Conservation (phyloP, 2,888 invertebrate species). For the Mactromeris polynyma region DNA sequence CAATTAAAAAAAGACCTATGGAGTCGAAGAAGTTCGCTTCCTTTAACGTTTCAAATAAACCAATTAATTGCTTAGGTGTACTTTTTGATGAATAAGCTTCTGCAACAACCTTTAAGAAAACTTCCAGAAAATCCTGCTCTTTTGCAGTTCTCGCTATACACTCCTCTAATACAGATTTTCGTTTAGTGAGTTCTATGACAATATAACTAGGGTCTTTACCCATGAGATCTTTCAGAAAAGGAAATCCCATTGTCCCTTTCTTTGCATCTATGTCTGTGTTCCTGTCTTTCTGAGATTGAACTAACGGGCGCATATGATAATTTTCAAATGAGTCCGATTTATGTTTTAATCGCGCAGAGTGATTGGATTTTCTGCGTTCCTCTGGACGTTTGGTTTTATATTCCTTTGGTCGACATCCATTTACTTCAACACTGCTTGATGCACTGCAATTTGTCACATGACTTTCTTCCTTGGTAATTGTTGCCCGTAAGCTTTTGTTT, state of each 20-base stretch:
- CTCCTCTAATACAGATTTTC: no score
- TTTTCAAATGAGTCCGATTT: no score
- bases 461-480: no score
- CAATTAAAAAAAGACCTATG: no score
- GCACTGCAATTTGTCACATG: background rate
- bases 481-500: no score
- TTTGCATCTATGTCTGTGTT: background rate
- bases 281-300: background rate
- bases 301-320: background rate
- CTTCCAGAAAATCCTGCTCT: no score
- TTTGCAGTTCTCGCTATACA: no score
- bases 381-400: background rate
- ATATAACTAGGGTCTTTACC: no score
- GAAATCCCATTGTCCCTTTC: background rate
- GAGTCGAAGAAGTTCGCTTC: constrained; percentile 10
- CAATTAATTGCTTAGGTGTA: background rate
- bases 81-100: background rate
- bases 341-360: no score
- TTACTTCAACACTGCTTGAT: no score
- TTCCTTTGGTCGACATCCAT: background rate
- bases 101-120: constrained; percentile 12
- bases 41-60: constrained; percentile 25
- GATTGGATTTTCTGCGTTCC: background rate
- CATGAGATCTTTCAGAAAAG: background rate
- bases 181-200: no score